Evolutionary conservation across 2,113 vertebrate species (phyloP).

Genomic region (Fregata magnificens): DNA sequence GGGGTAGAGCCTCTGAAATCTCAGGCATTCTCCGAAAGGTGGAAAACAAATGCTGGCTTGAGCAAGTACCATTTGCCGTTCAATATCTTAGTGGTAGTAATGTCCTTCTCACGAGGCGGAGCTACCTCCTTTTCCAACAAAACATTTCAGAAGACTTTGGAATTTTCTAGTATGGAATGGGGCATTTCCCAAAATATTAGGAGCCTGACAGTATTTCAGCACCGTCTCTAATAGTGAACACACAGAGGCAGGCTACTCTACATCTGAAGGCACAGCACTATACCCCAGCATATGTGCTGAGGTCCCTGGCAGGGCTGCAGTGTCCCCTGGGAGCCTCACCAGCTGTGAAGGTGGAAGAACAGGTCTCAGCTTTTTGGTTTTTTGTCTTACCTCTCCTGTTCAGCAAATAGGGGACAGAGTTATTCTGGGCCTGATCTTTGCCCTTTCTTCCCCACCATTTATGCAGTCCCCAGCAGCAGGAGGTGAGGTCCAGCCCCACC

Average conservation of each 20-base stretch:
- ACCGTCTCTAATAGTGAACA: background rate
- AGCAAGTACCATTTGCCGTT: background rate
- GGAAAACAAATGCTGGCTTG: background rate
- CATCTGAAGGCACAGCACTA: background rate
- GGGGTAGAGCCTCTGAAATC: background rate
- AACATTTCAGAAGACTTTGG: background rate
- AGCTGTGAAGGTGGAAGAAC: background rate
- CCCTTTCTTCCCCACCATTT: background rate
- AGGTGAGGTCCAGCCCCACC: background rate
- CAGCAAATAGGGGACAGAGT: background rate
- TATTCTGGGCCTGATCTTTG: background rate
- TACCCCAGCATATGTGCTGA: fast-evolving
- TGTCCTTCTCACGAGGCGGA: fast-evolving
- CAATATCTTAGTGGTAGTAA: background rate
- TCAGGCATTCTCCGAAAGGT: background rate
- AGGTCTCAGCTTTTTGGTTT: background rate
- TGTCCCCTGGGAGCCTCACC: background rate
- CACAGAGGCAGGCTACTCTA: background rate
- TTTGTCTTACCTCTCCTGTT: background rate
- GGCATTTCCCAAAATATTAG: background rate
- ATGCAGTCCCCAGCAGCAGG: background rate
- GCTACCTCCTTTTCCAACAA: background rate
- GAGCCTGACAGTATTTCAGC: background rate
- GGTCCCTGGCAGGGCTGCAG: background rate
- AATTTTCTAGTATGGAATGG: background rate